Conservation (phyloP, 2,888 invertebrate species). For the Chrysotoxum bicinctum region DNA sequence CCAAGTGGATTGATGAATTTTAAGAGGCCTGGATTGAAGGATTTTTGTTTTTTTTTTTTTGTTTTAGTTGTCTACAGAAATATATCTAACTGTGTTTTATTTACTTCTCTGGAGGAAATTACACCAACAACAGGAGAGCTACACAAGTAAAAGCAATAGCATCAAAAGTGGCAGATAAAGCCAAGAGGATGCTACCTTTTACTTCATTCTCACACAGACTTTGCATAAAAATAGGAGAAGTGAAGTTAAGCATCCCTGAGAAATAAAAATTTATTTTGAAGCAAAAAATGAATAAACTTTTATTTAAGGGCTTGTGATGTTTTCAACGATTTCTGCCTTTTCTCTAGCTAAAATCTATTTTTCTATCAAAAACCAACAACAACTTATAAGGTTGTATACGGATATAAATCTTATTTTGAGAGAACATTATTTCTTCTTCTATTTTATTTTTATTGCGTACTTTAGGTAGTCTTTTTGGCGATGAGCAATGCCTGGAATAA, state of each 20-base stretch:
- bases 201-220: neutral
- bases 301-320: conserved; percentile 35
- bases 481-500: conserved; percentile 23
- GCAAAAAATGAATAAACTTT: conserved; percentile 47
- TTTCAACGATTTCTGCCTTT: neutral
- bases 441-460: conserved; percentile 25
- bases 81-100: conserved; percentile 48
- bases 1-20: conserved; percentile 8
- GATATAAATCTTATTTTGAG: conserved; percentile 50
- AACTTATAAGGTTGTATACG: conserved; percentile 18
- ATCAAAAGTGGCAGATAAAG: conserved; percentile 9
- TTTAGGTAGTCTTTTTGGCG: conserved; percentile 2
- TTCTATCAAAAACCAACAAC: neutral
- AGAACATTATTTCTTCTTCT: conserved; percentile 3
- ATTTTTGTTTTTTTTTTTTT: neutral
- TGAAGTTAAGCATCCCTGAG: conserved; percentile 19
- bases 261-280: conserved; percentile 47
- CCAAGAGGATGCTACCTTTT: conserved; percentile 31
- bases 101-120: conserved; percentile 63
- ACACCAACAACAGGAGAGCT: conserved; percentile 26
- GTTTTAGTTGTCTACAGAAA: neutral
- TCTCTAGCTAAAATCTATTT: conserved; percentile 3
- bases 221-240: neutral
- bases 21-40: neutral
- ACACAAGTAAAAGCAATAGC: conserved; percentile 23